Evolutionary conservation across 2,888 invertebrate species (phyloP), one percentile per base, ranked within the genome.

Genomic region (Taenaris catops): DNA sequence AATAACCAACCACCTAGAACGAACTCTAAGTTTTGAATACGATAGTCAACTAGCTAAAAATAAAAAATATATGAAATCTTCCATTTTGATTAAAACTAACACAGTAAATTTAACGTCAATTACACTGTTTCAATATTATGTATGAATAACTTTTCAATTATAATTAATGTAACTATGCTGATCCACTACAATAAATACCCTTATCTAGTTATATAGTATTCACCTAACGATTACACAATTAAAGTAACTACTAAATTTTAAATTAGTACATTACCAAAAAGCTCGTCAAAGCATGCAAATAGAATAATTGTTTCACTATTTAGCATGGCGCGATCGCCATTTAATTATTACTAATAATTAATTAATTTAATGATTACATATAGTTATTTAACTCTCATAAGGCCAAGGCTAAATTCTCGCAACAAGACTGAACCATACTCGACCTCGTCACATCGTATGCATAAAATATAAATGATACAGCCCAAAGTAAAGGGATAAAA

Each of bases 401-500:
- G 84, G 84, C 84, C 84, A 84, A 84, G 84, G 81, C 84, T 86
- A 84, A 86, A 86, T 86, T 86, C 84, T 83, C 84, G 83, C 84
- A 83, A 81, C 79, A 80, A 73, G 70, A 79, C 79, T 78, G 76
- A 76, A 73, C 73, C 59, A 66, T 58, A 63, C 66, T 70, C 73
- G 70, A 64, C 58, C 53, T 57, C 63, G 62, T 63, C 76, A 74
- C 75, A 71, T 72, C 76, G 73, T 69, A 66, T 58, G 56, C 68
- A 27, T 29, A 24, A 21, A 42, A 38, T 40, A 37, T 38, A 39
- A 44, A 47, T 41, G 7, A 7, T 29, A n/a, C 21, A 9, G 8
- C n/a, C 4, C 39, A 36, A 34, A 36, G 16, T 33, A 40, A 35
- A 40, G 46, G 29, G 29, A 31, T 9, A 23, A 29, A 44, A 48